Base-by-base conservation (phyloP, 2,113 vertebrate species). In the Rhombomys opimus region DNA sequence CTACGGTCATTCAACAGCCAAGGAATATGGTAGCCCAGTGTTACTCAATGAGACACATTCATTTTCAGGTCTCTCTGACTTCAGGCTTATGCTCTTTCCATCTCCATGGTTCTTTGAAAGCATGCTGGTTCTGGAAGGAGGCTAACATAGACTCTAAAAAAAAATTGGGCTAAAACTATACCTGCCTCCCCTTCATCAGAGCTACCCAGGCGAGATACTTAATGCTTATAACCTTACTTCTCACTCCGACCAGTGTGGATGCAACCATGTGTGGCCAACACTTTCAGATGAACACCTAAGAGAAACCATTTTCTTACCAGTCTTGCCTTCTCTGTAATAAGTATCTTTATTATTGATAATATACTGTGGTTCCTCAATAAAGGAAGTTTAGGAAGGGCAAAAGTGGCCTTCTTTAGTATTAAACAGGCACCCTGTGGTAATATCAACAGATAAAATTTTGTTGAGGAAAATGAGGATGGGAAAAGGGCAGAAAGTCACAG, bases 241-340 rank as follows among this genome's bases (percentile, higher is more conserved):
- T 85, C 61, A 78, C 46, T 1, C 20, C 15, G 30, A 86, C 50
- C 11, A 76, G 17, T 85, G 41, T 8, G 25, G 54, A 35, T 14
- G 13, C 6, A 35, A 20, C 59, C 7, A 14, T 30, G 2, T 10
- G 15, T 75, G 32, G 8, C 38, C 77, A 76, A 11, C 13, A 0
- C 27, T 27, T 18, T 68, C 52, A 38, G 8, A 78, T 35, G 67
- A 9, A 75, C 27, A 25, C 22, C 41, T 38, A 70, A 73, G 12
- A 38, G 10, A 35, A 23, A 7, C 0, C 13, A 17, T 35, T 23
- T 57, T 7, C 89, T 27, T 61, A 20, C 3, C 52, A 90, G 11
- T 20, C 12, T 68, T 41, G 2, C 15, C 17, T 18, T 7, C 7
- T 70, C 25, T 0, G 0, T 14, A 9, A n/a, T 27, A 46, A 22